Evolutionary conservation across 2,113 vertebrate genomes (phyloP), one percentile per base, ranked within the genome.

Genomic region (Ciconia boyciana): DNA sequence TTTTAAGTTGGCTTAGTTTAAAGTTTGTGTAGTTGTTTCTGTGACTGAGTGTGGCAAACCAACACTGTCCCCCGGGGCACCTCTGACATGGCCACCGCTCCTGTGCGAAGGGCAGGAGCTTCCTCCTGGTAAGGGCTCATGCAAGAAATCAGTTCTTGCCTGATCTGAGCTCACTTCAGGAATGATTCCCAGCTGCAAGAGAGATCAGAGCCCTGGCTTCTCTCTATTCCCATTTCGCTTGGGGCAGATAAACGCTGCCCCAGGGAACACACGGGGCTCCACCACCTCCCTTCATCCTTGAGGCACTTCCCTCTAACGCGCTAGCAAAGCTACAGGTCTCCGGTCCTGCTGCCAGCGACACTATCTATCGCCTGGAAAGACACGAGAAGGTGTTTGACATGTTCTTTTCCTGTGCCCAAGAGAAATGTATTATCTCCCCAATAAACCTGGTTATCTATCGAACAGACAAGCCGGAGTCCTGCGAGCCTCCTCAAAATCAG

Each of bases 301-400:
- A n/a, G 10, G 51, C 1, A 0, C 17, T 14, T 75, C 77, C 31
- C 85, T 2, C 0, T 15, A 9, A 60, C 1, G 1, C 1, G 0
- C 26, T 0, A 1, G 60, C 52, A 78, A 44, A 91, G 65, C 81
- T 1, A 7, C 5, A 0, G 14, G 29, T 31, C 70, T 19, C 29
- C 24, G 1, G 31, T 2, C n/a, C 72, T 10, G 34, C 80, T 82
- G 88, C 71, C 82, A 54, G 49, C 26, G 11, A 86, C 18, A 1
- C 41, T 16, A 44, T 51, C 83, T 26, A 5, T 10, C 2, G 1
- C 49, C 74, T 32, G 62, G 8, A 46, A 87, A 96, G 78, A 44
- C 70, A 83, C 70, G 26, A 78, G 61, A 51, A 84, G 78, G 82
- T 51, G 64, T 62, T 31, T 85, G 62, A 89, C 83, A 14, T 1